Evolutionary conservation across 92 coral and sea anemone genomes (phyloP).

Genomic region (Zoanthus sansibaricus): DNA sequence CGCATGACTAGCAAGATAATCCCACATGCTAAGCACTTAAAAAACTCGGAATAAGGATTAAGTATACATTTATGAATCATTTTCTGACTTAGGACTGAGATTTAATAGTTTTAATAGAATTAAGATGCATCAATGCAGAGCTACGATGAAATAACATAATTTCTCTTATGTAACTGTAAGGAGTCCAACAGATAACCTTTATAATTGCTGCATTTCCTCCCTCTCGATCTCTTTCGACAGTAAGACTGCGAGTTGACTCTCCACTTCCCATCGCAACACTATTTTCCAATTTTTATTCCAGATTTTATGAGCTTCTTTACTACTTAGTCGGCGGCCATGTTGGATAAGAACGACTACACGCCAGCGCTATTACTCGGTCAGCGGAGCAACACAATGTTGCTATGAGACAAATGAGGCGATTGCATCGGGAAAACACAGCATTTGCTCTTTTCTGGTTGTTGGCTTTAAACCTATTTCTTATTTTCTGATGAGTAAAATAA

Average conservation of each 20-base stretch:
- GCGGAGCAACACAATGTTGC: constrained; percentile 54
- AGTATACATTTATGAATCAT: too few relatives aligned
- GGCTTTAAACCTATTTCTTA: neutral
- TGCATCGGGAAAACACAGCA: neutral
- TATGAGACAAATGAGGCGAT: constrained; percentile 31
- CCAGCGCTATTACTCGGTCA: constrained; percentile 39
- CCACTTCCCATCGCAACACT: constrained; percentile 77
- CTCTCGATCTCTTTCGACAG: constrained; percentile 74
- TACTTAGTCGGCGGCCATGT: constrained; percentile 69
- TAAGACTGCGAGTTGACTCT: constrained; percentile 85
- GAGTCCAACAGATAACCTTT: constrained; percentile 45
- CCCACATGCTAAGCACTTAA: too few relatives aligned
- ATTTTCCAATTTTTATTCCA: neutral
- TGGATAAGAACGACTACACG: constrained; percentile 44
- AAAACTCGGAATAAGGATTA: too few relatives aligned
- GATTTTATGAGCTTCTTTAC: neutral
- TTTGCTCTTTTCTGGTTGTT: constrained; percentile 11
- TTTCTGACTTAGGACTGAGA: too few relatives aligned
- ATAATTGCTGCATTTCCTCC: constrained; percentile 75
- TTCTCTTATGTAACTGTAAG: too few relatives aligned
- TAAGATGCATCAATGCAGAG: too few relatives aligned
- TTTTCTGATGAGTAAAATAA: constrained; percentile 60
- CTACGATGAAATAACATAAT: too few relatives aligned
- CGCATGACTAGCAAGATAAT: too few relatives aligned
- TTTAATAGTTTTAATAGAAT: too few relatives aligned